Base-by-base conservation (phyloP, 2,113 vertebrate species). In the Leptobrachium leishanense region DNA sequence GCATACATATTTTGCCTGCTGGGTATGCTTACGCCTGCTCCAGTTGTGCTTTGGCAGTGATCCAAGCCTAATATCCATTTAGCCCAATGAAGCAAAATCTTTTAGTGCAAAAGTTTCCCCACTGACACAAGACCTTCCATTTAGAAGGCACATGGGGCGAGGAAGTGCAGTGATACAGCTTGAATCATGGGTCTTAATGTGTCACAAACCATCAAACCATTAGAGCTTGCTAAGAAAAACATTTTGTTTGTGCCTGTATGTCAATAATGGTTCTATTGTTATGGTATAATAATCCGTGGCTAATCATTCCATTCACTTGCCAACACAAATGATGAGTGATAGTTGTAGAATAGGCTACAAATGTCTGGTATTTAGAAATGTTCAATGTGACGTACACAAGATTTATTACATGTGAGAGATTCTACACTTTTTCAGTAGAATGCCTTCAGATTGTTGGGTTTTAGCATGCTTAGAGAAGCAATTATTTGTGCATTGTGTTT, bases 181-280 rank as follows among this genome's bases (percentile, higher is more conserved):
- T 20, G 43, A 50, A 50, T 70, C 43, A 20, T 64, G 20, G 20
- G 62, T 20, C 62, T 50, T 4, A 64, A 39, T 64, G 13, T 75
- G 62, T 65, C 15, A 15, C 62, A 75, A 75, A 64, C 46, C 43
- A 64, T 65, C 43, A 50, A 53, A 54, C 43, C 57, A 75, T 75
- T 75, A 67, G 65, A 65, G 43, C 40, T 64, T 64, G 20, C 62
- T 31, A 39, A 13, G 62, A 64, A 64, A 64, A 31, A 11, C 46
- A 64, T 64, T 7, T 31, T 31, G 2, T 64, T 39, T 64, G 9
- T 54, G 13, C 13, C 55, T 3, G 13, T 12, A 59, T 15, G 13
- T 59, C 1, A 59, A 15, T 59, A 59, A 59, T 12, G 13, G 55
- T 59, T 8, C 55, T 59, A 50, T 50, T 50, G 46, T 50, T 50